Conservation (phyloP, 30 jellyfish, hydroid and myxozoan genomes). For the Aurelia aurita region DNA sequence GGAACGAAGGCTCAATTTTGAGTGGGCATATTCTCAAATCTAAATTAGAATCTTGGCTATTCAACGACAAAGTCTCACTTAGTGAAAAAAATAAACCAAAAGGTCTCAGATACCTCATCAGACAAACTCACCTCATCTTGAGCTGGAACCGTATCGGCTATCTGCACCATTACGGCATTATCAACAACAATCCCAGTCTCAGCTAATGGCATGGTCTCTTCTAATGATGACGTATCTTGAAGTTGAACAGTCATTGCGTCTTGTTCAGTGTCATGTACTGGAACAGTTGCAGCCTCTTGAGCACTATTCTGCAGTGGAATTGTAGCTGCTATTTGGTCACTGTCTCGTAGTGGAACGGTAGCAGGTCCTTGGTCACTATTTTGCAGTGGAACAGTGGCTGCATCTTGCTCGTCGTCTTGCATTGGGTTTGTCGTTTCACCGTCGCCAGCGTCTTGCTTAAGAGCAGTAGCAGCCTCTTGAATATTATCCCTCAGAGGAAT, state of each 20-base stretch:
- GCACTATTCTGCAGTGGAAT: not conserved
- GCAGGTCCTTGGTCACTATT: not conserved
- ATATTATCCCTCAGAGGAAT: not conserved
- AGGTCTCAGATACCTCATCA: no score
- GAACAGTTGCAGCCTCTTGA: slow-evolving; percentile 7
- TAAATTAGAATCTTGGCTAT: no score
- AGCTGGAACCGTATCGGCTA: no score
- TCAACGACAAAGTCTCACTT: no score
- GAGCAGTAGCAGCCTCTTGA: not conserved
- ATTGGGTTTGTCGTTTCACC: not conserved
- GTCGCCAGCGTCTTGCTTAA: not conserved
- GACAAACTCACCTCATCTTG: no score
- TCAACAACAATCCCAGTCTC: no score
- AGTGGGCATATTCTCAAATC: no score
- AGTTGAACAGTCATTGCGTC: not conserved
- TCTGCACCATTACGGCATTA: no score
- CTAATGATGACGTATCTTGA: no score
- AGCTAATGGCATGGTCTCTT: no score
- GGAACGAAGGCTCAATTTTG: no score
- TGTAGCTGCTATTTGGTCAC: not conserved
- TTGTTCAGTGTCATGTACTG: not conserved
- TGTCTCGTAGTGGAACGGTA: not conserved
- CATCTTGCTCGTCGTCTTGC: not conserved
- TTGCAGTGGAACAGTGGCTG: not conserved
- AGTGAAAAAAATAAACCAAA: no score